Percentiles rank a stretch among this genome's conserved stretches.
These are phyloP conservation scores for Meloidogyne hapla DNA, from an alignment of 1,140 invertebrate species.

Conservation along the genomic window DNA sequence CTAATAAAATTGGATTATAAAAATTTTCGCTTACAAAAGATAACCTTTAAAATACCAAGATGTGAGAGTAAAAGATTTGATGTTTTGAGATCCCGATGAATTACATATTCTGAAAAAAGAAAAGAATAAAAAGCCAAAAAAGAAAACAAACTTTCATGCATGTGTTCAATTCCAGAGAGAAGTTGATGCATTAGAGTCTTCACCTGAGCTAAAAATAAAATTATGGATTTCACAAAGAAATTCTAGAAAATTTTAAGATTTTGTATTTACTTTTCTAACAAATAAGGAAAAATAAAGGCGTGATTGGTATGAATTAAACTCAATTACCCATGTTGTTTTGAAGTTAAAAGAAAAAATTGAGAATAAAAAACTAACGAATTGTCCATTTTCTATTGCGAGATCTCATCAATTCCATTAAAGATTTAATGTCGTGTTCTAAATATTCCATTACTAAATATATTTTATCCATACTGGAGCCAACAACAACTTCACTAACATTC, in stretches of 20 bases:
- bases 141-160: conserved; percentile 74
- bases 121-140: too few relatives aligned
- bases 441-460: conserved; percentile 99
- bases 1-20: neutral
- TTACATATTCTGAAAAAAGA: conserved; percentile 70
- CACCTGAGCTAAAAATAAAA: conserved; percentile 74
- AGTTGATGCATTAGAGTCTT: conserved; percentile 93
- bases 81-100: conserved; percentile 97
- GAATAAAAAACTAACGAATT: conserved; percentile 69
- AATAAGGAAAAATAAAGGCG: too few relatives aligned
- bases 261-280: too few relatives aligned
- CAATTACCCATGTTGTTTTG: too few relatives aligned
- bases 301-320: neutral
- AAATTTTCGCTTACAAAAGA: neutral
- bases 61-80: conserved; percentile 96
- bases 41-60: conserved; percentile 75
- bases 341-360: neutral
- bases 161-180: conserved; percentile 83
- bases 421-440: conserved; percentile 96
- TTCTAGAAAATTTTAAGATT: too few relatives aligned
- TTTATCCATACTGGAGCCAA: conserved; percentile 98
- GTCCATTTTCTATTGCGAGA: conserved; percentile 79
- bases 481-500: conserved; percentile 94
- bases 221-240: neutral
- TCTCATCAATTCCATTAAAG: conserved; percentile 91